Base-by-base conservation (phyloP, 2,888 invertebrate genomes). In the Proisotoma minuta region DNA sequence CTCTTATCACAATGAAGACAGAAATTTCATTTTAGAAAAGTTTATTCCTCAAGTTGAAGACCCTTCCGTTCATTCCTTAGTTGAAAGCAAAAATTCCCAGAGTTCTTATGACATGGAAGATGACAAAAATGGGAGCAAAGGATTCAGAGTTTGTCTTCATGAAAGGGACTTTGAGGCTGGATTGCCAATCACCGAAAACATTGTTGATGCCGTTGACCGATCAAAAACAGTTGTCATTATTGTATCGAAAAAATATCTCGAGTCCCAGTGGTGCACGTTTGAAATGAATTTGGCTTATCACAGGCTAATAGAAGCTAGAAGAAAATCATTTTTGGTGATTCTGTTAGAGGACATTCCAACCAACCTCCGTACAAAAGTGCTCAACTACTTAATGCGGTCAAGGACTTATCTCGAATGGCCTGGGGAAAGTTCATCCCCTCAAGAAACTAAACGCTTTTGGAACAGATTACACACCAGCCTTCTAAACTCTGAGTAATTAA, bases 121-220 rank as follows among this genome's bases (percentile, higher is more conserved):
- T 10, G 10, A 56, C 22, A 12, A 5, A 48, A 26, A 40, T n/a
- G 26, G 34, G 29, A 18, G 15, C 8, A 20, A 34, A 28, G 40
- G 56, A 54, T 60, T 69, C 29, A 83, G 82, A 51, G 82, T 86
- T 0, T 87, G 87, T 72, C 77, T 87, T 3, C 87, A 87, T 68
- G 86, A 87, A 74, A 79, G 87, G 49, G 87, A 87, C 73, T 87
- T 87, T 75, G 82, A 84, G 78, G 84, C 85, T n/a, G 87, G 87
- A 0, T 78, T 84, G 0, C 82, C 84, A 2, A 87, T 87, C 61
- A 76, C 86, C 65, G 86, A 87, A 74, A 87, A 87, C 70, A 87
- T 87, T 66, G 82, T 86, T 0, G 82, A 84, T 0, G 84, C 85
- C 73, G 86, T 87, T 82, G 85, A 86, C 71, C 80, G 83, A 1